A percentile compares a stretch with the other conserved stretches of the same genome.
These are phyloP conservation scores for Hippasteria phrygiana DNA, from an alignment of 53 echinoderm and acorn worm genomes.

Conservation along the genomic window DNA sequence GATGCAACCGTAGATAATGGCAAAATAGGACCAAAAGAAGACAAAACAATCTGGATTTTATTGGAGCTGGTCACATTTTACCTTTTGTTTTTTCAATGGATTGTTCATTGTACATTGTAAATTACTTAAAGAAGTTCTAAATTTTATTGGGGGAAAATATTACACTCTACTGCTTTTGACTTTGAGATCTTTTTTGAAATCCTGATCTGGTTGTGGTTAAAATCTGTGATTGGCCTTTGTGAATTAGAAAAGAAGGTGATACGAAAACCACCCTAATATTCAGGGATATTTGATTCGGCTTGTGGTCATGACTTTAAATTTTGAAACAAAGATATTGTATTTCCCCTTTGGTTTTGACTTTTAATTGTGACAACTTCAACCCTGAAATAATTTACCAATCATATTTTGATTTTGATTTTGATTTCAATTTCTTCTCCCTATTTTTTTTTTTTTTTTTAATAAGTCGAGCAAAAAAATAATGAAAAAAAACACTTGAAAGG, in stretches of 20 bases:
- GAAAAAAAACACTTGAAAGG: background rate
- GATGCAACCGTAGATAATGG: too few species aligned
- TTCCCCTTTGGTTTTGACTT: background rate
- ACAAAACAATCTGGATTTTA: background rate
- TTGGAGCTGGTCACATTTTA: background rate
- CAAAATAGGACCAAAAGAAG: too few species aligned
- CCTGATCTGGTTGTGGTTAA: background rate
- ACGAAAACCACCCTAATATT: background rate
- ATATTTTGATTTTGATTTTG: too few species aligned
- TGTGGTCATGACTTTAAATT: background rate
- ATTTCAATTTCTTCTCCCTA: too few species aligned
- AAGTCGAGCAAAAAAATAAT: background rate
- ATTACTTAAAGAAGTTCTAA: conserved; percentile 3
- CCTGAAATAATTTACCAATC: background rate
- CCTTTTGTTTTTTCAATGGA: conserved; percentile 2
- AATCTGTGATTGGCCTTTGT: background rate
- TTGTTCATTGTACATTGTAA: conserved; percentile 54
- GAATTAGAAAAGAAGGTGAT: too few species aligned
- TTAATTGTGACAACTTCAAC: background rate
- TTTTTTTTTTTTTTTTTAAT: too few species aligned
- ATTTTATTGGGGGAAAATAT: background rate
- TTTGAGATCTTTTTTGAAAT: background rate
- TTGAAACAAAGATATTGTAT: background rate
- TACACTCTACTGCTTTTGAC: background rate
- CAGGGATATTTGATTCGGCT: too few species aligned